A percentile compares a stretch with the other conserved stretches of the same genome.
Conservation (phyloP, 1,140 invertebrate species). For the Cephus cinctus region DNA sequence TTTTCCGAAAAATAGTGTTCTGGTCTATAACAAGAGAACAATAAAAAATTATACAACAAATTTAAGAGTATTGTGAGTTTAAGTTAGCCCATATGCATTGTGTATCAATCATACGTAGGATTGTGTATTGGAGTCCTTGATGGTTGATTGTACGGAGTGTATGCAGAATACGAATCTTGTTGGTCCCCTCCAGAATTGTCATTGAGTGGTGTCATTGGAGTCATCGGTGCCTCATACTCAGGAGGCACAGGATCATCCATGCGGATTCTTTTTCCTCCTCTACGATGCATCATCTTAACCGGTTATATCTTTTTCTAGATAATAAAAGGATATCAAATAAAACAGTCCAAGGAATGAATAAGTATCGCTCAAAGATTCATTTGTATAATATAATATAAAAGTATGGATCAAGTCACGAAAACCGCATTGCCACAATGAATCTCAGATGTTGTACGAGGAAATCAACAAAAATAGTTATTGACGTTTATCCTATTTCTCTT, state of each 20-base stretch:
- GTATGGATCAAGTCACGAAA: too few relatives aligned
- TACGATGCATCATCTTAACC: slow-evolving; percentile 66
- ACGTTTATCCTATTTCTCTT: too few relatives aligned
- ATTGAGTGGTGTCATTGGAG: slow-evolving; percentile 62
- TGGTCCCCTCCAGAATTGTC: slow-evolving; percentile 56
- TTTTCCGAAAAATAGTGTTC: slow-evolving; percentile 51
- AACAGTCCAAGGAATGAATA: too few relatives aligned
- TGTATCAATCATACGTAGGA: slow-evolving; percentile 33
- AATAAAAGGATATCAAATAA: too few relatives aligned
- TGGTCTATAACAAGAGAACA: slow-evolving; percentile 25
- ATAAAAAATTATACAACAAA: slow-evolving; percentile 8
- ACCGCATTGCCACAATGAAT: too few relatives aligned
- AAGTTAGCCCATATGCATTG: neutral
- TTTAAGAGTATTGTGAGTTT: slow-evolving; percentile 6
- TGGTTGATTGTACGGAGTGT: slow-evolving; percentile 50
- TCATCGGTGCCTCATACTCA: slow-evolving; percentile 81
- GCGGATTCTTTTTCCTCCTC: slow-evolving; percentile 83
- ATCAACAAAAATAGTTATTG: too few relatives aligned
- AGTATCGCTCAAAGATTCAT: too few relatives aligned
- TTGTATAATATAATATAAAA: too few relatives aligned
- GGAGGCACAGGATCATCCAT: slow-evolving; percentile 86
- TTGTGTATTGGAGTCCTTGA: slow-evolving; percentile 54
- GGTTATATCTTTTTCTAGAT: too few relatives aligned
- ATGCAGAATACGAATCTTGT: slow-evolving; percentile 52
- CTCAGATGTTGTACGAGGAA: too few relatives aligned